Percentiles rank a stretch among this genome's conserved stretches.
Conservation (phyloP, 2,113 vertebrate species). For the Thunnus thynnus region DNA sequence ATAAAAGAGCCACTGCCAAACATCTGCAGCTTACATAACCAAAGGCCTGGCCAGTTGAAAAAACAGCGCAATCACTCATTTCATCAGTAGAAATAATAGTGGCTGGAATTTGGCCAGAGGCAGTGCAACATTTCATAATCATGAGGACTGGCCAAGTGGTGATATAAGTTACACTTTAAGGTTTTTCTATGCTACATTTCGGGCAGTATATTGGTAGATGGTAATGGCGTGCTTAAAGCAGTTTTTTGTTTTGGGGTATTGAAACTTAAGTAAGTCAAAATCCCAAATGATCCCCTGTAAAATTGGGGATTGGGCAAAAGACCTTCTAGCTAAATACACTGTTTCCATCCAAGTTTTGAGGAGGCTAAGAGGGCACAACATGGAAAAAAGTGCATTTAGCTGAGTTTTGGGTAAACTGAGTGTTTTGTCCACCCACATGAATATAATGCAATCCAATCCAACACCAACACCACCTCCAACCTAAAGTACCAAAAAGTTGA, state of each 20-base stretch:
- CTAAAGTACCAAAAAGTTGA: neutral
- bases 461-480: neutral
- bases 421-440: neutral
- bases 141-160: conserved; percentile 29
- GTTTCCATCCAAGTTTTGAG: conserved; percentile 13
- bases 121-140: conserved; percentile 52
- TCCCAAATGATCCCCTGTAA: neutral
- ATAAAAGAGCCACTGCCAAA: conserved; percentile 64
- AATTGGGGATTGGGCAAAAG: conserved; percentile 12
- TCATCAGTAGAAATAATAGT: conserved; percentile 55
- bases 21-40: conserved; percentile 79
- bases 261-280: conserved; percentile 21
- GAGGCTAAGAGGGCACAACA: neutral
- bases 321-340: conserved; percentile 5
- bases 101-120: conserved; percentile 66
- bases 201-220: conserved; percentile 3
- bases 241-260: conserved; percentile 15
- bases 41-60: conserved; percentile 25
- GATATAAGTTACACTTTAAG: neutral
- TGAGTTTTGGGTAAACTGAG: neutral
- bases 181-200: conserved; percentile 33
- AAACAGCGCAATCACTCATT: conserved; percentile 59
- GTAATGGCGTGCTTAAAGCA: neutral
- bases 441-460: neutral
- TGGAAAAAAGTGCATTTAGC: neutral